Evolutionary conservation across 2,113 vertebrate genomes (phyloP), one percentile per base, ranked within the genome.

Genomic region (Phodopus roborovskii): DNA sequence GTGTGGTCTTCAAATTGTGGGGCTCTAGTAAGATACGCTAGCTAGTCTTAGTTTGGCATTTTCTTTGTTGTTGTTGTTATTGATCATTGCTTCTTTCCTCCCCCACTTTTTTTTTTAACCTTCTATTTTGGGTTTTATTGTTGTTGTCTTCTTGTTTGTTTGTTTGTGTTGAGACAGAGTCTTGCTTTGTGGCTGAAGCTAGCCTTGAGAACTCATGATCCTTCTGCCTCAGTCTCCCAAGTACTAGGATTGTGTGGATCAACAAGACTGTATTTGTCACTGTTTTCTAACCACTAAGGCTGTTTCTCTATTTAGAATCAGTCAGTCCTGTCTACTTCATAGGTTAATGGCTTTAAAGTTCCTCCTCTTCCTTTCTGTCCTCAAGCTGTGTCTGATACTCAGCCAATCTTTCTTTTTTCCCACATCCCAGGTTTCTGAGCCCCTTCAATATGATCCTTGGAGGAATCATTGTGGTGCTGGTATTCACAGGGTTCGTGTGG

Each of bases 391-490:
- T 17, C 64, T 62, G 13, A 60, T 75, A 30, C 53, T 93, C 45
- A 95, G 82, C 70, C 50, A 0, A 24, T 92, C 53, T 84, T 6
- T 88, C 50, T 88, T 42, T 42, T n/a, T 58, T n/a, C 56, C 62
- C 22, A 0, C 39, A 2, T 84, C 94, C 5, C 98, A 99, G 99
- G 97, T 99, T 99, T 92, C 96, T 99, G 98, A 99, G 99, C 94
- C 99, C 99, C 36, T 92, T 99, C 97, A 99, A 99, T 89, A 99
- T 99, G 99, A 98, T 99, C 48, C 98, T 99, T 8, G 99, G 99
- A 0, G 98, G 99, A 45, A 96, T 98, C 0, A 99, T 99, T 96
- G 99, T 99, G 94, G 98, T 99, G 30, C 97, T 98, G 94, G 98
- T 99, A 90, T 99, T 99, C 98, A 91, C 99, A 33, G 99, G 98